Evolutionary conservation across 2,113 vertebrate species (phyloP).

Genomic region (Nycticryphes semicollaris): DNA sequence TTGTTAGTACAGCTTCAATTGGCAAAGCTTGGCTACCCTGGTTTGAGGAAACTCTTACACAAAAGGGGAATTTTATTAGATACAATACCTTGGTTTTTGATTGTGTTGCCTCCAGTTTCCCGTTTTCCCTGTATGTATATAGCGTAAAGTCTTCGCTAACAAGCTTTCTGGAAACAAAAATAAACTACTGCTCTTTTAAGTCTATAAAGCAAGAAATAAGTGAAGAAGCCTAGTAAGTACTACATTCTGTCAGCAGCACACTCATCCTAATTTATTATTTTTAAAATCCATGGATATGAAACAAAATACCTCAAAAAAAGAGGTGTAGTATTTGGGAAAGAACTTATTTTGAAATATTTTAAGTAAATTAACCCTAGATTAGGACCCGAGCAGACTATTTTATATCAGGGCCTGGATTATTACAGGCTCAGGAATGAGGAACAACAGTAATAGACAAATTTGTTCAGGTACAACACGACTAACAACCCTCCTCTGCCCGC

Average conservation of each 20-base stretch:
- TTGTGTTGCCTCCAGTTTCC: slow-evolving; percentile 34
- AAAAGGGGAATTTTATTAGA: background rate
- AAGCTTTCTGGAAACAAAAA: slow-evolving; percentile 67
- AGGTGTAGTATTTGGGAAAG: background rate
- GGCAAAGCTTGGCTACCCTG: background rate
- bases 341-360: background rate
- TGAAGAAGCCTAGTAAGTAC: background rate
- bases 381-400: background rate
- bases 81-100: slow-evolving; percentile 44
- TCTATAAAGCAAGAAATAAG: background rate
- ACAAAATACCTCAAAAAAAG: background rate
- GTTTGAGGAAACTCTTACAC: background rate
- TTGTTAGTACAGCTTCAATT: background rate
- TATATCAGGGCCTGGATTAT: background rate
- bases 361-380: background rate
- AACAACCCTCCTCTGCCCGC: background rate
- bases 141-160: slow-evolving; percentile 59
- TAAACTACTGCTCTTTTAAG: background rate
- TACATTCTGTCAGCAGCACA: background rate
- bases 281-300: background rate
- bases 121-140: slow-evolving; percentile 60
- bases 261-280: background rate
- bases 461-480: background rate
- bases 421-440: background rate
- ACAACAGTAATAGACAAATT: background rate